phyloP scores from a whole-genome alignment of 2,113 vertebrate genomes.

The Dipodomys spectabilis region DNA sequence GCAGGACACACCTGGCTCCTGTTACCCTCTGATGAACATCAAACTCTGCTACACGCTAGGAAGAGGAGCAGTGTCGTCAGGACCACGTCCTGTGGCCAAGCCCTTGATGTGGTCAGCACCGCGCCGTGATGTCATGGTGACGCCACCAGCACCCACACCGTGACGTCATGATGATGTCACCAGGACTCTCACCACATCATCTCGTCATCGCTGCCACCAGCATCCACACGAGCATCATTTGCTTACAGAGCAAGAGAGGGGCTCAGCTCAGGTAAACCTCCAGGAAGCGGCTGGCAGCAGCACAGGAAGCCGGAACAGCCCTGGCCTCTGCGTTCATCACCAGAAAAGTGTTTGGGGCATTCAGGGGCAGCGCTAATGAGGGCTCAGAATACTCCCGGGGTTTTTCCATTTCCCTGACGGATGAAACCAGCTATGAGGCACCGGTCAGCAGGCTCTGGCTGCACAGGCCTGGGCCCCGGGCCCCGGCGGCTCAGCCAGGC shows the following conservation, averaged over 20 bases:
- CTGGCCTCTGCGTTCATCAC: background rate
- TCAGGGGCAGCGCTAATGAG: background rate
- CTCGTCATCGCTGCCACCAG: accelerated
- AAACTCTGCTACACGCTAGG: background rate
- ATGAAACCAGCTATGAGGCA: background rate
- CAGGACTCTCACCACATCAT: background rate
- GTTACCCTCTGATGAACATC: background rate
- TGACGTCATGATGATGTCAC: too few relatives aligned
- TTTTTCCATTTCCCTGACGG: constrained; percentile 63
- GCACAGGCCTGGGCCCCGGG: background rate
- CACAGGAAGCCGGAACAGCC: background rate
- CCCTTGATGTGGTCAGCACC: too few relatives aligned
- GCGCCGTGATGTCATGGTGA: too few relatives aligned
- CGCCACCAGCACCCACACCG: too few relatives aligned
- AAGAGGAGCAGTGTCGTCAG: background rate
- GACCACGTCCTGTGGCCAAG: background rate
- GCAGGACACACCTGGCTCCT: background rate
- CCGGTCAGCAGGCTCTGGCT: background rate
- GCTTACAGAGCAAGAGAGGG: background rate
- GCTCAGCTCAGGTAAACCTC: background rate
- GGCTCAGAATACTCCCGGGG: background rate
- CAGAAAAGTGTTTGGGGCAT: background rate
- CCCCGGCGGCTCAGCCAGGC: background rate
- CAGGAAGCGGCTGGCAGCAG: too few relatives aligned
- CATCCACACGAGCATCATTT: background rate